A percentile compares a stretch with the other conserved stretches of the same genome.
These are phyloP conservation scores for Antheraea yamamai DNA, from an alignment of 2,888 invertebrate species.

Conservation along the genomic window DNA sequence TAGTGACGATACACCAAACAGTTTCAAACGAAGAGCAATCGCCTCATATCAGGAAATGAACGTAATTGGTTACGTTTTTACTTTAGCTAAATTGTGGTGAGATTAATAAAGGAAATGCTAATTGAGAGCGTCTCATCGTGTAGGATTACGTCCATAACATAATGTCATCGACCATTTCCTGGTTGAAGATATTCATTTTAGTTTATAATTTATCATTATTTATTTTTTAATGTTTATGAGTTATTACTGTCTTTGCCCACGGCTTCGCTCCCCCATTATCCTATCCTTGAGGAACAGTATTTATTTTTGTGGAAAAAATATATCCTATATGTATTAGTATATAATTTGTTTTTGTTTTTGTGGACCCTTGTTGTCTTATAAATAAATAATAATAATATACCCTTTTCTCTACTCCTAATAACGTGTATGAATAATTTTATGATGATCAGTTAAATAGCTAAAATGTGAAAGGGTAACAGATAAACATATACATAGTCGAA, in stretches of 20 bases:
- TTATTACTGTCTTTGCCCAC: neutral
- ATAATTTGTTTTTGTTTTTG: no score
- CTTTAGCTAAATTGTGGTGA: constrained; percentile 3
- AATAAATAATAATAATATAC: no score
- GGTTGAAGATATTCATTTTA: neutral
- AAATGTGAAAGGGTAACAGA: no score
- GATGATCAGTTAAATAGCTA: no score
- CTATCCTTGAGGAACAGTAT: no score
- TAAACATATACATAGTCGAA: no score
- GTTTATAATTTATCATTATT: neutral
- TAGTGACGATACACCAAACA: constrained; percentile 30
- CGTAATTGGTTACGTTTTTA: constrained; percentile 24
- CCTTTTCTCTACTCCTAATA: no score
- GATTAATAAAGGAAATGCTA: constrained; percentile 1
- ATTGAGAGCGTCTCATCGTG: constrained; percentile 1
- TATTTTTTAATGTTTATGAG: neutral
- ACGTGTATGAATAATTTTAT: no score
- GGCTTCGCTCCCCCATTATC: neutral
- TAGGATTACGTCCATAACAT: neutral
- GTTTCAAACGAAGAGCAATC: constrained; percentile 28
- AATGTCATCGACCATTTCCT: neutral
- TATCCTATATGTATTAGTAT: no score
- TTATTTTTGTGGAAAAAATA: no score
- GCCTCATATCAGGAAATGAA: constrained; percentile 27
- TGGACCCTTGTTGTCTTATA: no score